These are phyloP conservation scores for Arge pagana DNA, from an alignment of 2,888 invertebrate species.

Conservation along the genomic window DNA sequence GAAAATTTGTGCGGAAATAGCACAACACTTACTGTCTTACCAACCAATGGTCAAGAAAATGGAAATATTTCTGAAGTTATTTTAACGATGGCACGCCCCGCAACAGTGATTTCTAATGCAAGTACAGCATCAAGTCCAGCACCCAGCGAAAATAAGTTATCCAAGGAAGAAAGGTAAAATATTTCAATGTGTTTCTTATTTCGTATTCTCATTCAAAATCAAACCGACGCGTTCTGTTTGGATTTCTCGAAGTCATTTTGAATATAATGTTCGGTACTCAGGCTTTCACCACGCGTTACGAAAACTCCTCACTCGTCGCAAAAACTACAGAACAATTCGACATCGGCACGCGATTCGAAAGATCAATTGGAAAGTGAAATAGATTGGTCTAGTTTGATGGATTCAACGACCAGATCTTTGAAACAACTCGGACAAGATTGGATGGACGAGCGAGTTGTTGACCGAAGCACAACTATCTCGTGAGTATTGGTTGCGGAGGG, in stretches of 20 bases:
- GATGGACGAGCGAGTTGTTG: constrained; percentile 48
- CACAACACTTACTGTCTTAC: constrained; percentile 50
- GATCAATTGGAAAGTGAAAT: constrained; percentile 43
- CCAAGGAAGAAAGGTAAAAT: constrained; percentile 62
- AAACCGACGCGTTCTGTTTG: neutral
- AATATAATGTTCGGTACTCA: constrained; percentile 27
- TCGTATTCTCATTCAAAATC: neutral
- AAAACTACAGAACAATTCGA: constrained; percentile 44
- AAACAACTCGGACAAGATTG: constrained; percentile 49
- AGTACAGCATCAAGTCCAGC: constrained; percentile 64
- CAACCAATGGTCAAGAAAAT: constrained; percentile 50
- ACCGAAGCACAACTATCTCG: constrained; percentile 46
- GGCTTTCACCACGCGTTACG: constrained; percentile 55
- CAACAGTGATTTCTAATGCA: constrained; percentile 69
- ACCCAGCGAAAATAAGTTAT: constrained; percentile 63
- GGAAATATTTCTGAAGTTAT: constrained; percentile 63
- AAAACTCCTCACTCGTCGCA: constrained; percentile 50
- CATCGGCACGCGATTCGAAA: constrained; percentile 43
- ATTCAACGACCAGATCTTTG: constrained; percentile 39
- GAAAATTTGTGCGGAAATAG: constrained; percentile 56
- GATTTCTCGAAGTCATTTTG: neutral
- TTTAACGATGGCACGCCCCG: constrained; percentile 68
- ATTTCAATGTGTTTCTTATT: neutral
- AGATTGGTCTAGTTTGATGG: constrained; percentile 48
- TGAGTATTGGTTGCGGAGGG: constrained; percentile 41